These are phyloP conservation scores for Drosophila nigricruria DNA, from an alignment of 2,888 invertebrate species.

Conservation along the genomic window DNA sequence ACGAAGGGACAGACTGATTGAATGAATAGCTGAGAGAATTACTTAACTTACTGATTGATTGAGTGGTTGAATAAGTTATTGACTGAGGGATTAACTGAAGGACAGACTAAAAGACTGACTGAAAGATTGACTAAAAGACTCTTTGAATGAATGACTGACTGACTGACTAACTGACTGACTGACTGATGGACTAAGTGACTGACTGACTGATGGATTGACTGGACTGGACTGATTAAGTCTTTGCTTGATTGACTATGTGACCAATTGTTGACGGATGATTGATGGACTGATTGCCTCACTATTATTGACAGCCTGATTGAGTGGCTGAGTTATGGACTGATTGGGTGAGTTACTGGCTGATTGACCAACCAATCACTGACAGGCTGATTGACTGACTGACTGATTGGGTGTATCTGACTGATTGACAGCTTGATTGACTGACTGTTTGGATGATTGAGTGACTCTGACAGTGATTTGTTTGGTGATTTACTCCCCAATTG, in stretches of 20 bases:
- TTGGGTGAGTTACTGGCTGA: background rate
- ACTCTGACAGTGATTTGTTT: no score
- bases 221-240: background rate
- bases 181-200: background rate
- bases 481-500: background rate
- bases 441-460: no score
- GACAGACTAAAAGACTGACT: background rate
- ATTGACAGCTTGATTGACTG: background rate
- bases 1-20: background rate
- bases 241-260: background rate
- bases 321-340: background rate
- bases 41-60: background rate
- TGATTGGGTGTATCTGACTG: background rate
- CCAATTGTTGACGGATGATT: background rate
- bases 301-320: background rate
- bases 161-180: background rate
- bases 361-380: background rate
- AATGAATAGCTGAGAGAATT: background rate
- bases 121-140: background rate
- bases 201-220: background rate
- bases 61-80: background rate
- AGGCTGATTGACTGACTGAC: background rate
- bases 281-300: background rate
- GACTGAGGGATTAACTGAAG: background rate
- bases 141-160: background rate